Conservation (phyloP, 2,888 invertebrate species). For the Cecidostiba fungosa region DNA sequence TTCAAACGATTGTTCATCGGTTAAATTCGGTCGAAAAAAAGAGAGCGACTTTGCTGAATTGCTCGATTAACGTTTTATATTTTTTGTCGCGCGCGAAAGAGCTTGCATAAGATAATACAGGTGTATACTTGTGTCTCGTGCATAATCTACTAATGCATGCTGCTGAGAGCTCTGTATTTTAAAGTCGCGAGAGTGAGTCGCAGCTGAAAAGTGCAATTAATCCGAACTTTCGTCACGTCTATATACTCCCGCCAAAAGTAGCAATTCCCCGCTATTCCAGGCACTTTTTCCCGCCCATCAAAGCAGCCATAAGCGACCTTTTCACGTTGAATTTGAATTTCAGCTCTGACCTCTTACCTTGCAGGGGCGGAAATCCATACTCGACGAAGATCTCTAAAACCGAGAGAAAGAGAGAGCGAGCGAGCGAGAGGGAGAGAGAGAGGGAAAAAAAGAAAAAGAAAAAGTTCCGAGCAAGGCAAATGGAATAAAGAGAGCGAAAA, state of each 20-base stretch:
- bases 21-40: neutral
- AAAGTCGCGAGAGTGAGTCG: no score
- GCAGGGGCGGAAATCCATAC: slow-evolving; percentile 69
- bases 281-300: slow-evolving; percentile 46
- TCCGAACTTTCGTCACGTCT: slow-evolving; percentile 23
- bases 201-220: neutral
- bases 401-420: slow-evolving; percentile 40
- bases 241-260: neutral
- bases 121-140: no score
- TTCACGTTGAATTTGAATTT: slow-evolving; percentile 62
- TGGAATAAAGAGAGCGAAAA: slow-evolving; percentile 32
- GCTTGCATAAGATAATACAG: no score
- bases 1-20: neutral
- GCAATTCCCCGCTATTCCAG: slow-evolving; percentile 21
- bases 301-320: slow-evolving; percentile 35
- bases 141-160: neutral
- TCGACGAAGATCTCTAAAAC: slow-evolving; percentile 69
- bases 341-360: slow-evolving; percentile 69
- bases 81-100: no score
- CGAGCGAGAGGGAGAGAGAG: slow-evolving; percentile 26
- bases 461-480: slow-evolving; percentile 45
- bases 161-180: neutral
- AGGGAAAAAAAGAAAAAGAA: neutral
- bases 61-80: no score
- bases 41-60: no score